Base-by-base conservation (phyloP, 2,797 vertebrate species). In the Sternarchorhynchus goeldii region DNA sequence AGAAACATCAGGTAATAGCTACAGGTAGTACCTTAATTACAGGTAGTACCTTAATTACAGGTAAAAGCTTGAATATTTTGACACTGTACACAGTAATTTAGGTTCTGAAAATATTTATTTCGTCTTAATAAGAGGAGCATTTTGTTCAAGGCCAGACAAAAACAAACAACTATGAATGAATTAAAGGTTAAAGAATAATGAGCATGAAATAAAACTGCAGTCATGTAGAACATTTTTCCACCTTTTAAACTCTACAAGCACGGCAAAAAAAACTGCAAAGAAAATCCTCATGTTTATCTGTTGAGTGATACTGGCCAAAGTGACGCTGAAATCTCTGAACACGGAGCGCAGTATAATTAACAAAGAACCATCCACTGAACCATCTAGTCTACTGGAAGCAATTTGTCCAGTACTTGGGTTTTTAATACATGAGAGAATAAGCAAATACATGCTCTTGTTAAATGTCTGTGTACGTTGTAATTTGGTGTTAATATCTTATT, bases 81-180 rank as follows among this genome's bases (percentile, higher is more conserved):
- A 7, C 25, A 73, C 45, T n/a, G 12, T 57, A 36, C 7, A 65
- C 34, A 82, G 60, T 57, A 66, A 73, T 53, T 76, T 76, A 69
- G 10, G 39, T 36, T 53, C 60, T 36, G 14, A n/a, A 41, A 82
- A 70, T 76, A 16, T 85, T 83, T 80, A 83, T 86, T 86, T 80
- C 75, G 70, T 85, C 80, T 53, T 55, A 20, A n/a, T n/a, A 57
- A 58, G 18, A 64, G 59, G 60, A 62, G 64, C 64, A 57, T 18
- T 78, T 82, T 78, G 75, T 83, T 85, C 65, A 76, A 72, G 29
- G 62, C 60, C 45, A 68, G 32, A 39, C 29, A 45, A 80, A 71
- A 64, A 72, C 5, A 67, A 67, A 64, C 32, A 16, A 41, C 68
- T 36, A 74, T 57, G 25, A 25, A 73, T 32, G 34, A 62, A 14